phyloP scores from a whole-genome alignment of 2,797 vertebrate genomes.

The Lutjanus argentimaculatus region DNA sequence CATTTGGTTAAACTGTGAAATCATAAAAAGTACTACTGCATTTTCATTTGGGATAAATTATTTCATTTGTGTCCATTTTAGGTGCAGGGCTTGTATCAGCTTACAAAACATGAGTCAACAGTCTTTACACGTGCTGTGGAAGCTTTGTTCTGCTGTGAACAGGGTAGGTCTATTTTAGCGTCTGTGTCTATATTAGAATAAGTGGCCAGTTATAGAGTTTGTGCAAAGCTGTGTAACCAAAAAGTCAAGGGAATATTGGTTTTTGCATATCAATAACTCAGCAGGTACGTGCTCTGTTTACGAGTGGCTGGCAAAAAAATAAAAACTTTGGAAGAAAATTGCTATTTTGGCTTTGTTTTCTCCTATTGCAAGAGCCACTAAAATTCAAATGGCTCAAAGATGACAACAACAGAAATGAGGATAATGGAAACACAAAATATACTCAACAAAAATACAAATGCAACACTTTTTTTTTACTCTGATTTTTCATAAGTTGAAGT shows the following conservation, averaged over 20 bases:
- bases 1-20: slow-evolving; percentile 50
- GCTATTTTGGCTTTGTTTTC: background rate
- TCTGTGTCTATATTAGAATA: slow-evolving; percentile 14
- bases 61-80: slow-evolving; percentile 49
- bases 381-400: slow-evolving; percentile 22
- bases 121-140: background rate
- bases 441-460: too few species aligned
- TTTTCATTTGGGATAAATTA: slow-evolving; percentile 27
- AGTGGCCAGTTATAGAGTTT: slow-evolving; percentile 21
- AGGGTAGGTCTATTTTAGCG: slow-evolving; percentile 18
- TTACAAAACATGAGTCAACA: slow-evolving; percentile 11
- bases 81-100: background rate
- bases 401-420: slow-evolving; percentile 8
- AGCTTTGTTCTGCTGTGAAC: slow-evolving; percentile 27
- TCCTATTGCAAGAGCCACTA: background rate
- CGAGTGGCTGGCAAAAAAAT: slow-evolving; percentile 29
- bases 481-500: too few species aligned
- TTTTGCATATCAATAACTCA: slow-evolving; percentile 45
- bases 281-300: slow-evolving; percentile 37
- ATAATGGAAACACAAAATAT: slow-evolving; percentile 7
- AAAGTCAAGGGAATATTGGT: slow-evolving; percentile 17
- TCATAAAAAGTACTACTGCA: slow-evolving; percentile 34
- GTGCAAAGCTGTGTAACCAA: slow-evolving; percentile 24
- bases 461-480: too few species aligned
- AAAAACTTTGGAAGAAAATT: background rate